phyloP scores from a whole-genome alignment of 2,113 vertebrate genomes.

The Ammodytes dubius region DNA sequence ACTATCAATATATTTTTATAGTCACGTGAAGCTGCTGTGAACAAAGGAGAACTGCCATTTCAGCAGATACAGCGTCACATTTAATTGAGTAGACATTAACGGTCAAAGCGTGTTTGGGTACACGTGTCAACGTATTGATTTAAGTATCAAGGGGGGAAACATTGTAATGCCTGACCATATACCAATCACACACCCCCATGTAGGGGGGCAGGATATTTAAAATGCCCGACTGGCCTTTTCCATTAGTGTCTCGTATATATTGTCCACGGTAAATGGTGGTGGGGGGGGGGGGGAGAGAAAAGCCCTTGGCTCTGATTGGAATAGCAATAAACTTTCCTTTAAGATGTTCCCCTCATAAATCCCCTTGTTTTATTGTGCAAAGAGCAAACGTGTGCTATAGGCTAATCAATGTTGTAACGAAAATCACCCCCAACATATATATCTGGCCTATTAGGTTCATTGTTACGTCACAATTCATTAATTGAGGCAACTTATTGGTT shows the following conservation, averaged over 20 bases:
- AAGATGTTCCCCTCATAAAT: constrained; percentile 39
- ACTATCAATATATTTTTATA: constrained; percentile 32
- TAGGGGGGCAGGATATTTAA: constrained; percentile 48
- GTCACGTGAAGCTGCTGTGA: background rate
- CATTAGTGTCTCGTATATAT: constrained; percentile 50
- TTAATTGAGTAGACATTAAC: constrained; percentile 60
- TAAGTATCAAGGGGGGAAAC: constrained; percentile 35
- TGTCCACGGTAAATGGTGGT: constrained; percentile 28
- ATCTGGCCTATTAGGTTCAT: constrained; percentile 20
- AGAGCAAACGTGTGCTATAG: constrained; percentile 27
- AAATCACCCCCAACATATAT: constrained; percentile 14
- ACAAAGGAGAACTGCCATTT: constrained; percentile 23
- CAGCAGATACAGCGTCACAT: constrained; percentile 55
- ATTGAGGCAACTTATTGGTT: too few species aligned
- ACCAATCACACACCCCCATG: constrained; percentile 5
- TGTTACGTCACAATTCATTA: constrained; percentile 8
- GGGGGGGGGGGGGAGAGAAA: constrained; percentile 4
- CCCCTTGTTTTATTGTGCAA: constrained; percentile 29
- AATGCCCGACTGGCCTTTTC: constrained; percentile 35
- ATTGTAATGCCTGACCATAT: constrained; percentile 44
- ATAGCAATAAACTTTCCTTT: constrained; percentile 65
- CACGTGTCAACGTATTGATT: constrained; percentile 63
- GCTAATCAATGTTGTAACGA: constrained; percentile 34
- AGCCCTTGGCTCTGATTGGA: constrained; percentile 30
- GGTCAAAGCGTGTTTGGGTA: constrained; percentile 49